phyloP scores from a whole-genome alignment of 2,888 invertebrate species.

The Oligia latruncula region DNA sequence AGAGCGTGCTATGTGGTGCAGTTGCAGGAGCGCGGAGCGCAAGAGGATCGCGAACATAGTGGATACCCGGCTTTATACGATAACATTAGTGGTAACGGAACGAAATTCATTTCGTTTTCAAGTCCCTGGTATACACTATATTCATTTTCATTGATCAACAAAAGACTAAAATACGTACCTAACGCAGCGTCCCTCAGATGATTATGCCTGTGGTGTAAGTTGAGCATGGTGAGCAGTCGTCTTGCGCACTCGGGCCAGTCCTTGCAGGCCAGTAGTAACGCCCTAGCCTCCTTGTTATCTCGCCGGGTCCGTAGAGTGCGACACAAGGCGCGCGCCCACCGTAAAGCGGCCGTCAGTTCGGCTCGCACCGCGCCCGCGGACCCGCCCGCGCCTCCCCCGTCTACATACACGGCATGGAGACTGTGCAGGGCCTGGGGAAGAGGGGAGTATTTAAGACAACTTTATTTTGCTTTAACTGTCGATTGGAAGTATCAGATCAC shows the following conservation, averaged over 20 bases:
- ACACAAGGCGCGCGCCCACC: constrained; percentile 93
- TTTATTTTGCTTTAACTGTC: not conserved
- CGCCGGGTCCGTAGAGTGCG: constrained; percentile 93
- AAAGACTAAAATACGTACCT: constrained; percentile 78
- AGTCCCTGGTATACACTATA: not conserved
- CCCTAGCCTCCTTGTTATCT: constrained; percentile 92
- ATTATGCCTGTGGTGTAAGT: constrained; percentile 95
- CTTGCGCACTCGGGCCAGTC: constrained; percentile 97
- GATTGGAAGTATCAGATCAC: not conserved
- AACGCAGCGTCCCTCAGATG: constrained; percentile 95
- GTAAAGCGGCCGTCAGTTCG: constrained; percentile 95
- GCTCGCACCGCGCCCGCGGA: constrained; percentile 93
- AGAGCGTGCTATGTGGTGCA: no score
- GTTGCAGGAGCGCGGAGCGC: no score
- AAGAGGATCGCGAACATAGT: no score
- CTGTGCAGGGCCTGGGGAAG: constrained; percentile 94
- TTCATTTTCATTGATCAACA: not conserved
- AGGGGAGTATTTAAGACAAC: not conserved
- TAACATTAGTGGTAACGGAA: no score
- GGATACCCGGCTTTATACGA: no score
- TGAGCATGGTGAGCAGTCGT: constrained; percentile 95
- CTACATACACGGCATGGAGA: constrained; percentile 97
- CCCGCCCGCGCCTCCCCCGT: constrained; percentile 94
- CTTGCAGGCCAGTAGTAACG: constrained; percentile 93
- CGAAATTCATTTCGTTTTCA: no score